phyloP scores from a whole-genome alignment of 2,113 vertebrate genomes.

The Rallus limicola region DNA sequence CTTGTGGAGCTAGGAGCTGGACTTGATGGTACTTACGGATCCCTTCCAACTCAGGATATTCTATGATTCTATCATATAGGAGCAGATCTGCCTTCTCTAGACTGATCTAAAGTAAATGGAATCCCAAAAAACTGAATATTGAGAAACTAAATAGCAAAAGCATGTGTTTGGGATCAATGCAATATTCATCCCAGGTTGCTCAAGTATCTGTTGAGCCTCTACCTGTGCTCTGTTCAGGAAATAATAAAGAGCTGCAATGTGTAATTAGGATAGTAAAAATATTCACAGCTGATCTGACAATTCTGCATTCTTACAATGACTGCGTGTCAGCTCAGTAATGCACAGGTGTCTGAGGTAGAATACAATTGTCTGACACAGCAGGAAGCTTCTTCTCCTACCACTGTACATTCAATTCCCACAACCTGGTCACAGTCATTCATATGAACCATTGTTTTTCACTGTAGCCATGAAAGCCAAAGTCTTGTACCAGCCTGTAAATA shows the following conservation, averaged over 20 bases:
- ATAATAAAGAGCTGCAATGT: not conserved
- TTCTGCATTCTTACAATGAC: not conserved
- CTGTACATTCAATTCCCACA: not conserved
- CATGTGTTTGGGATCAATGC: not conserved
- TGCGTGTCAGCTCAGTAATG: not conserved
- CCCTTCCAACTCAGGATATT: too few species aligned
- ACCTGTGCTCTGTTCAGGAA: not conserved
- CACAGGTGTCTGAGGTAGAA: not conserved
- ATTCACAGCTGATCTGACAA: not conserved
- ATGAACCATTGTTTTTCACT: not conserved
- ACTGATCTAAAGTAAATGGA: not conserved
- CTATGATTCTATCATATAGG: not conserved
- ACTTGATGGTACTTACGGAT: too few species aligned
- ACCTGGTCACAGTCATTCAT: not conserved
- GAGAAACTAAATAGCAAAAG: not conserved
- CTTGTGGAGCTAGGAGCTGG: too few species aligned
- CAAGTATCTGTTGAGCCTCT: not conserved
- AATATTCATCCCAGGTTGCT: not conserved
- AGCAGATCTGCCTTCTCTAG: not conserved
- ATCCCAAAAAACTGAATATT: not conserved
- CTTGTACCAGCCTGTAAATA: not conserved
- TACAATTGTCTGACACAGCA: not conserved
- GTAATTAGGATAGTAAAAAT: not conserved
- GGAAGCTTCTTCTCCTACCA: not conserved
- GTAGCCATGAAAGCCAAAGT: not conserved